Base-by-base conservation (phyloP, 2,113 vertebrate genomes). In the Pterocles gutturalis region DNA sequence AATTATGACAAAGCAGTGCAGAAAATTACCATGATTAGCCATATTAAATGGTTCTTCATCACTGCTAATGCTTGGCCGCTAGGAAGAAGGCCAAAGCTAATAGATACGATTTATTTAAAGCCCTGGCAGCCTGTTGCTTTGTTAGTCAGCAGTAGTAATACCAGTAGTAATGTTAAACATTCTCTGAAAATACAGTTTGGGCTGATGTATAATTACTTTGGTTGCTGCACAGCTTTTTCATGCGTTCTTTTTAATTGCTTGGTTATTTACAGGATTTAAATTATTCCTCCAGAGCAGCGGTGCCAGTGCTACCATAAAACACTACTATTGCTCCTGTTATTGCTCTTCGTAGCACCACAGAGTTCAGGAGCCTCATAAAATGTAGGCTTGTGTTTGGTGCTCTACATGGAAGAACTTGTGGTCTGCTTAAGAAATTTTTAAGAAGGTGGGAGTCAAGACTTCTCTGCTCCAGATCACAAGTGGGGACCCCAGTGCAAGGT, bases 51-150 rank as follows among this genome's bases (percentile, higher is more conserved):
- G 78, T 93, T 96, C 84, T 93, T 96, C 54, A 49, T 84, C 78
- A 77, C 83, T 94, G 46, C 49, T 91, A 92, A 79, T 95, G 61
- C 61, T 78, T 90, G 91, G 45, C 86, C 95, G 62, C 88, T 93
- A 96, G 97, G 93, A 97, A 76, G 33, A 71, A 80, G 67, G 95
- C 95, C 96, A 96, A 97, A 97, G 66, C 83, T 90, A 97, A 93
- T 81, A 94, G 83, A 87, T 85, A 51, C 10, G 86, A 96, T 94
- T 96, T 97, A 91, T 96, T 96, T 91, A 94, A 97, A 94, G 61
- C 57, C 49, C 78, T 91, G n/a, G 67, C 82, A 94, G 92, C 75
- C 79, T 94, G 89, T 96, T 96, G 77, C 83, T 95, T 90, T 86
- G 49, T 96, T 92, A 83, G 89, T 91, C 95, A 95, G 55, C 80